Evolutionary conservation across 2,113 vertebrate genomes (phyloP), one percentile per base, ranked within the genome.

Genomic region (Trichomycterus rosablanca): DNA sequence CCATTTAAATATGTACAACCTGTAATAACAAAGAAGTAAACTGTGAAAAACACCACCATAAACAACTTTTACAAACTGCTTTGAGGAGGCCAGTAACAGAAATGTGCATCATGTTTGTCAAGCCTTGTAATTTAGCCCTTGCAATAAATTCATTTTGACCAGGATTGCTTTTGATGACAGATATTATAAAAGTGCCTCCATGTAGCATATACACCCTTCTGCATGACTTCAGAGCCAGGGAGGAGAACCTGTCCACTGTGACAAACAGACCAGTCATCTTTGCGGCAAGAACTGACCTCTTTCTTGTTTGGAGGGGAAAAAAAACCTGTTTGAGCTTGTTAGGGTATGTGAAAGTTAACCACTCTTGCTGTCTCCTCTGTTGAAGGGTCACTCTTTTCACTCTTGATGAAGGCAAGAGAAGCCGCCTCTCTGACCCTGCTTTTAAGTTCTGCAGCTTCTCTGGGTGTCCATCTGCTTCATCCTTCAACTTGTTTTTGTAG

Each of bases 381-480:
- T 77, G 76, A 81, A 81, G 80, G 83, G 72, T 76, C 62, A 76
- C 57, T 83, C 81, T 84, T 79, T 80, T 19, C 66, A 68, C 50
- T 59, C 76, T 81, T 74, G 73, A 80, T 77, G 60, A 69, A 80
- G 68, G 75, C 74, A 74, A 61, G 61, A 64, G 64, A 66, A 83
- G 79, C 67, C 67, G 74, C 81, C 83, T 72, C 58, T 32, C 59
- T 48, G 79, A 84, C 80, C 81, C 75, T 35, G 59, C 45, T 68
- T 49, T 71, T 67, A 50, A 68, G 73, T 72, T 44, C 67, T 67
- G 53, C 61, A 42, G 32, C 68, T 73, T 52, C 53, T 70, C n/a
- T 70, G 76, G 4, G 35, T 46, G 55, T 55, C n/a, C 49, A 20
- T 80, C 75, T 67, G 70, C 62, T 75, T 45, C 70, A 15, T 66